A percentile compares a stretch with the other conserved stretches of the same genome.
Conservation (phyloP, 2,113 vertebrate genomes). For the Coptodon rendalli region DNA sequence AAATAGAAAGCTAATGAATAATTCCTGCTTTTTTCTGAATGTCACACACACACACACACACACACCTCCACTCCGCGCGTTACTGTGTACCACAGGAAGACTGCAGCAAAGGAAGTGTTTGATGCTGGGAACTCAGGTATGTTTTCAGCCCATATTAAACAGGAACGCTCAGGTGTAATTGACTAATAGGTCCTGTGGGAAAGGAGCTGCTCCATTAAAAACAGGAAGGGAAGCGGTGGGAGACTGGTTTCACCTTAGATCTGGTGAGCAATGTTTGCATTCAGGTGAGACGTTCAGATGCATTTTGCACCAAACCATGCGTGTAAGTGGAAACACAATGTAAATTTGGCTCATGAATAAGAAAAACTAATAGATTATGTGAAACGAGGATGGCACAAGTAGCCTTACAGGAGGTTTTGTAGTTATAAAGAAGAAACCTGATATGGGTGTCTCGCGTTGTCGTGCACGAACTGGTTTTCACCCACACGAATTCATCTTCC, state of each 20-base stretch:
- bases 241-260: constrained; percentile 8
- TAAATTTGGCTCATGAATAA: not conserved
- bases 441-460: not conserved
- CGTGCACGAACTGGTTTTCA: constrained; percentile 3
- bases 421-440: not conserved
- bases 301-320: not conserved
- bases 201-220: not conserved
- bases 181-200: constrained; percentile 65
- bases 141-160: constrained; percentile 62
- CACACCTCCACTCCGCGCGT: constrained; percentile 23
- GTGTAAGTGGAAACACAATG: not conserved
- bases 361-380: not conserved
- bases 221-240: not conserved
- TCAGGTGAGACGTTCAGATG: constrained; percentile 1
- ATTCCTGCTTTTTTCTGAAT: constrained; percentile 49
- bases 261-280: not conserved
- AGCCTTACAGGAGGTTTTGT: not conserved
- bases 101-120: constrained; percentile 58
- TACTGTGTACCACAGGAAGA: constrained; percentile 41
- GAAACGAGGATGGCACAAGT: not conserved
- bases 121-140: constrained; percentile 55
- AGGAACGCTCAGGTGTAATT: constrained; percentile 62
- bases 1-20: constrained; percentile 66
- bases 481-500: constrained; percentile 9
- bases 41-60: not conserved